Percentiles rank a stretch among this genome's conserved stretches.
phyloP scores from a whole-genome alignment of 64 coral and sea anemone genomes.

The Trachythela sp. region DNA sequence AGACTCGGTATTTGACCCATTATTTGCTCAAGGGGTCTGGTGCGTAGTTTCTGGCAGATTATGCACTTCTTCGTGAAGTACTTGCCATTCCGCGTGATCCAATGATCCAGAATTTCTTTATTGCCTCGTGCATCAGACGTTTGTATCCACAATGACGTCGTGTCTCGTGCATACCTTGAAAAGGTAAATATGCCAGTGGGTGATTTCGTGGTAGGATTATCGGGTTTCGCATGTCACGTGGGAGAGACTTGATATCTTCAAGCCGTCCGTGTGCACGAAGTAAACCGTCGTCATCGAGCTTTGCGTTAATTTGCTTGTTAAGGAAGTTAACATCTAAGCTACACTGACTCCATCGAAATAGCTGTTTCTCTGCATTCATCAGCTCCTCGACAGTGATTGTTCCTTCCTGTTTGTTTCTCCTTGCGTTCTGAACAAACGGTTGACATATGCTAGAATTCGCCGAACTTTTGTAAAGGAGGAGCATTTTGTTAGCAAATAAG shows the following conservation, averaged over 20 bases:
- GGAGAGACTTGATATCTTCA: not conserved
- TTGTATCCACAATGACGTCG: conserved; percentile 29
- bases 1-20: not conserved
- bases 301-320: conserved; percentile 13
- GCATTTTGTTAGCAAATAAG: not conserved
- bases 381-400: conserved; percentile 32
- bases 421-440: conserved; percentile 25
- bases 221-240: conserved; percentile 13
- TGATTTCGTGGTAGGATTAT: conserved; percentile 16
- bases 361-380: conserved; percentile 20
- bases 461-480: not conserved
- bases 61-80: not conserved
- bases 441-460: conserved; percentile 25
- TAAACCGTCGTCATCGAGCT: conserved; percentile 18
- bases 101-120: conserved; percentile 29
- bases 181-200: not conserved
- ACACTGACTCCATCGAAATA: conserved; percentile 7
- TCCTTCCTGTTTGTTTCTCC: not conserved
- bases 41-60: not conserved
- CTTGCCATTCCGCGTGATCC: conserved; percentile 12
- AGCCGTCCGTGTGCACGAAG: conserved; percentile 34
- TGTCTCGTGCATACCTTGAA: not conserved
- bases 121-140: conserved; percentile 25
- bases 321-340: not conserved
- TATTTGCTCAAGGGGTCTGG: not conserved